A percentile compares a stretch with the other conserved stretches of the same genome.
Conservation (phyloP, 2,797 vertebrate species). For the Emydoidea blandingii region DNA sequence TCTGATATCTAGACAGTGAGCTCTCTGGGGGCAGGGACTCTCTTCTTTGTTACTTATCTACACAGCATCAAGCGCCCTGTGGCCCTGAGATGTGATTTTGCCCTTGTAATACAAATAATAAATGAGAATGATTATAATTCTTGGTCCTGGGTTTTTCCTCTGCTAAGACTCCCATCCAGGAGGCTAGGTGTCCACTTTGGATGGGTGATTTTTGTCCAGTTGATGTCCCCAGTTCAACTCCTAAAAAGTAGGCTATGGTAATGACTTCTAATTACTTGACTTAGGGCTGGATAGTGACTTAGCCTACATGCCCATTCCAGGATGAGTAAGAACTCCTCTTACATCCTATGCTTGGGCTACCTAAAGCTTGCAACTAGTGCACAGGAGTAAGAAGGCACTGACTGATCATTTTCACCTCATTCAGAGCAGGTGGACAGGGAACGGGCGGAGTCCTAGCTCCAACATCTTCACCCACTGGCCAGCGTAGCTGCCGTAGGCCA, state of each 20-base stretch:
- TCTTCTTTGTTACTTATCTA: neutral
- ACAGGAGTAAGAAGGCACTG: neutral
- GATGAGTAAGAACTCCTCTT: neutral
- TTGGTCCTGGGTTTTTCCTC: neutral
- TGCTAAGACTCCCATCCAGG: neutral
- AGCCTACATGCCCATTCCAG: neutral
- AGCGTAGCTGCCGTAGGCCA: neutral
- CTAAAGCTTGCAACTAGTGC: neutral
- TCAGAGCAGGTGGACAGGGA: neutral
- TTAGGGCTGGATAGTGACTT: neutral
- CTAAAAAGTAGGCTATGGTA: neutral
- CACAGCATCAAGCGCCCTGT: neutral
- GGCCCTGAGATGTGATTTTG: neutral
- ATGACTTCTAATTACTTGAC: neutral
- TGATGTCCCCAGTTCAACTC: neutral
- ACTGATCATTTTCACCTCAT: neutral
- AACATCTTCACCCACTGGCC: neutral
- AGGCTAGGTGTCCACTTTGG: neutral
- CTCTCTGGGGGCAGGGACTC: neutral
- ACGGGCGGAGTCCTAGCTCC: neutral
- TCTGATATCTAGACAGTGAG: neutral
- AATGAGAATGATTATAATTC: neutral
- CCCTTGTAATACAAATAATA: neutral
- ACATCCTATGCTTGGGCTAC: neutral
- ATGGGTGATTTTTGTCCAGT: neutral